A percentile compares a stretch with the other conserved stretches of the same genome.
phyloP scores from a whole-genome alignment of 1,140 invertebrate species.

The Tetramorium alpestre region DNA sequence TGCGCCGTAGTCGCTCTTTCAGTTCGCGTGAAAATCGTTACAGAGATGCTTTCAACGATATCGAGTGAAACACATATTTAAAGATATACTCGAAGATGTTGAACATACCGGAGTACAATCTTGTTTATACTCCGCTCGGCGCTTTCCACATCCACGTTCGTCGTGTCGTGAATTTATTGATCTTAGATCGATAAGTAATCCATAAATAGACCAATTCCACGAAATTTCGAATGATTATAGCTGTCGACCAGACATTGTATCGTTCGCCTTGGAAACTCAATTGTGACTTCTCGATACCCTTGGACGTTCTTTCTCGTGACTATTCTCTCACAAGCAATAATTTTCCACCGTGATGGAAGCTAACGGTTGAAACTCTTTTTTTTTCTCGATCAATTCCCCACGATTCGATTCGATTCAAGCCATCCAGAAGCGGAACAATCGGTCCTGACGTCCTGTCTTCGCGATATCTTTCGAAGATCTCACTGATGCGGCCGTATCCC shows the following conservation, averaged over 20 bases:
- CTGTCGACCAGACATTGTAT: slow-evolving; percentile 22
- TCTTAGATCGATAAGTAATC: background rate
- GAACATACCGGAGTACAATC: background rate
- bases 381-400: background rate
- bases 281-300: background rate
- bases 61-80: background rate
- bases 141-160: slow-evolving; percentile 53
- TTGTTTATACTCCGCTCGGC: slow-evolving; percentile 22
- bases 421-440: background rate
- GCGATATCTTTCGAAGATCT: background rate
- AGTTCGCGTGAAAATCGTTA: background rate
- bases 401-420: background rate
- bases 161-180: slow-evolving; percentile 32
- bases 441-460: background rate
- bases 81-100: background rate
- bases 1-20: background rate
- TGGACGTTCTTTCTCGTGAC: background rate
- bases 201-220: background rate
- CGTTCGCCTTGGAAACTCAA: background rate
- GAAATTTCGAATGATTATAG: background rate
- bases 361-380: background rate
- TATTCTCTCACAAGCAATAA: background rate
- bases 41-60: background rate
- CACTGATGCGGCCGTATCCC: background rate
- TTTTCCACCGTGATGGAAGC: background rate